These are phyloP conservation scores for Harpalus rufipes DNA, from an alignment of 2,888 invertebrate genomes.

Conservation along the genomic window DNA sequence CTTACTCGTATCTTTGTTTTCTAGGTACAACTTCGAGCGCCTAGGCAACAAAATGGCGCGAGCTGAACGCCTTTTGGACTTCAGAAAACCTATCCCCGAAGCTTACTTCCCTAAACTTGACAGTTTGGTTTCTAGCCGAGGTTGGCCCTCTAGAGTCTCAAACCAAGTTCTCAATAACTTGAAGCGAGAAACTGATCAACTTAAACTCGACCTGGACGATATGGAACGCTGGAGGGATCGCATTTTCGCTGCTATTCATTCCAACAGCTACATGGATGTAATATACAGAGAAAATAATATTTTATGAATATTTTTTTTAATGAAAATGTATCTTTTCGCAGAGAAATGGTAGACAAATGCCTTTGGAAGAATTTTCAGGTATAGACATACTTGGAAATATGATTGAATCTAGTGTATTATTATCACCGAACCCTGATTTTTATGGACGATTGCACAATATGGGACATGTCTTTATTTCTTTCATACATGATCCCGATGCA, in stretches of 20 bases:
- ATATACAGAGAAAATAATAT: conserved; percentile 9
- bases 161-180: conserved; percentile 80
- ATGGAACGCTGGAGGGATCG: conserved; percentile 86
- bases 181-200: conserved; percentile 83
- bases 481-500: conserved; percentile 88
- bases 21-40: conserved; percentile 86
- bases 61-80: conserved; percentile 81
- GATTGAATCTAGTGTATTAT: conserved; percentile 84
- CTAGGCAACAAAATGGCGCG: conserved; percentile 84
- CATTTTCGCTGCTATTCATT: conserved; percentile 84
- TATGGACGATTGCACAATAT: conserved; percentile 90
- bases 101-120: conserved; percentile 91
- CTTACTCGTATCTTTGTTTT: conserved; percentile 52
- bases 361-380: conserved; percentile 83
- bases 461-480: conserved; percentile 87
- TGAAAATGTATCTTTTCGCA: conserved; percentile 71
- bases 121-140: conserved; percentile 84
- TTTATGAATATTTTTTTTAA: background rate
- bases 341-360: conserved; percentile 80
- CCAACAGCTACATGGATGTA: conserved; percentile 68
- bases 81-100: conserved; percentile 84
- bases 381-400: conserved; percentile 90
- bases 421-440: conserved; percentile 83
- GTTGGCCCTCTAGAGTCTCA: conserved; percentile 85
- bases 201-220: conserved; percentile 82